Evolutionary conservation across 2,113 vertebrate genomes (phyloP), one percentile per base, ranked within the genome.

Genomic region (Sebastes fasciatus): DNA sequence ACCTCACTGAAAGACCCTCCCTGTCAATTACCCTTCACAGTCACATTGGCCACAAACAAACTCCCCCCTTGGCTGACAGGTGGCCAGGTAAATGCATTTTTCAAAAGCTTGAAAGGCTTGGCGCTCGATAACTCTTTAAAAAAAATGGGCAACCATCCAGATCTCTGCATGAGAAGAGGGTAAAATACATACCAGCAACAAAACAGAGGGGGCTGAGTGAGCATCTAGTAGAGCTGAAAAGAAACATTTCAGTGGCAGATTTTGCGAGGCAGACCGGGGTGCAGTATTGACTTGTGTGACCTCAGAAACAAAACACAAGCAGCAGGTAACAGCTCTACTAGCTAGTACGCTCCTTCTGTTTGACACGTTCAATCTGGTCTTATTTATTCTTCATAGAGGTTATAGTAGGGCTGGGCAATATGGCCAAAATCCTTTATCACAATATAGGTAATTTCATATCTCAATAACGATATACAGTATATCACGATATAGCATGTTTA

Each of bases 1-100:
- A 85, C 52, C 66, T 79, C 55, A 63, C 67, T 77, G 82, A 88
- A 79, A 91, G 77, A 86, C 73, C 67, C 72, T 86, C 62, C 69
- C 64, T 79, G 81, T 79, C 82, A 90, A 88, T 92, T 91, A 90
- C 81, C 88, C 83, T 92, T 94, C 89, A 89, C 77, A 86, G 79
- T 89, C 85, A 90, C 86, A 93, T 85, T 85, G 79, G 74, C 77
- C 65, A 52, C 5, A 68, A 70, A 72, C 77, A 80, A 71, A 68
- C 58, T 13, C 66, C 16, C 60, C 68, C 42, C 23, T 64, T 85
- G 74, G 76, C 74, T 86, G 86, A 89, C 79, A 89, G 84, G 83
- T 87, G 74, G 82, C 68, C 71, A 87, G 73, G 85, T 86, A 88
- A 91, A 90, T 87, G 71, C 63, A 81, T 77, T 86, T 67, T 49